Base-by-base conservation (phyloP, 2,888 invertebrate genomes). In the Hylaea fasciaria region DNA sequence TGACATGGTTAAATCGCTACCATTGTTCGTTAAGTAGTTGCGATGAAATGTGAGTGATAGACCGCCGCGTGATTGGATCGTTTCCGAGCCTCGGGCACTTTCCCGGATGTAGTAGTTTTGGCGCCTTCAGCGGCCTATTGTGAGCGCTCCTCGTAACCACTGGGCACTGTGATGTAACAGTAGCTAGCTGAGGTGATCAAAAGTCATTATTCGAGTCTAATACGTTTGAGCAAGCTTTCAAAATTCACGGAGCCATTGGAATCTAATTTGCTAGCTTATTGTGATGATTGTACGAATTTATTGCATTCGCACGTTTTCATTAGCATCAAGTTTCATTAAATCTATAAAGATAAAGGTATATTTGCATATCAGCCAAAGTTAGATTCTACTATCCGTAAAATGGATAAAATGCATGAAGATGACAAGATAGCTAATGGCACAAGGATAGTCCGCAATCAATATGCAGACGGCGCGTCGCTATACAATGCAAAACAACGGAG, bases 401-500 rank as follows among this genome's bases (percentile, higher is more conserved):
- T 29, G 28, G 32, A 41, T 32, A 12, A 32, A 32, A 10, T 32
- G 22, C 13, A 10, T 32, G n/a, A 32, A 54, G 52, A 60, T 54
- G 3, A 41, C 51, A 60, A 73, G 58, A 73, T 68, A 64, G 47
- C 57, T 65, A 62, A 69, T 59, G 62, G 71, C 55, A 69, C 64
- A 65, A 73, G 66, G 70, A 65, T 65, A 62, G 51, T 50, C 48
- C 56, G 48, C 64, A 66, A 85, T 90, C 84, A 85, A 77, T 83
- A 91, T 91, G 89, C 91, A 86, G 88, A 86, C 89, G 69, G 59
- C 77, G 86, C 77, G 86, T 85, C 77, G 76, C 75, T 62, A 68
- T 76, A 76, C 80, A 76, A 84, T 85, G 87, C 87, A 82, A 86
- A 87, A 86, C 86, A 86, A 81, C 83, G 73, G 91, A 79, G 85